Evolutionary conservation across 2,797 vertebrate genomes (phyloP).

Genomic region (Sebastes iracundus): DNA sequence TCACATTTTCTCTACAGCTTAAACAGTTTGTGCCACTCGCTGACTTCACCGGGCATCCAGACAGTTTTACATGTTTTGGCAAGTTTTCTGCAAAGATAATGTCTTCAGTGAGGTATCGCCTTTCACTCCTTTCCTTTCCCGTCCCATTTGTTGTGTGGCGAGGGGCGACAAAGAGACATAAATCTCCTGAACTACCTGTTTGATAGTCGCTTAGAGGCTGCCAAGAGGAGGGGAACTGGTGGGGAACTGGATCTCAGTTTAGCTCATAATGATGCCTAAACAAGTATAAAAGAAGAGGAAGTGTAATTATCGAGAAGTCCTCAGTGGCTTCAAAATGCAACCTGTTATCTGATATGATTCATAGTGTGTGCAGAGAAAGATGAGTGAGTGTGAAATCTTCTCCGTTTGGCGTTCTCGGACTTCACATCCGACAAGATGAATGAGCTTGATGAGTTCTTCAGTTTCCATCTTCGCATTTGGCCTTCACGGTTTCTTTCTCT

Average conservation of each 20-base stretch:
- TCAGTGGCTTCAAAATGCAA: slow-evolving; percentile 40
- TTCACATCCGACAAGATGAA: slow-evolving; percentile 78
- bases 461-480: slow-evolving; percentile 76
- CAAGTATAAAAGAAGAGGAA: not conserved
- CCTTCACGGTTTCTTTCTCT: slow-evolving; percentile 65
- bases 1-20: not conserved
- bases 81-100: slow-evolving; percentile 47
- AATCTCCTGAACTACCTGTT: slow-evolving; percentile 74
- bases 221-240: slow-evolving; percentile 12
- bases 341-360: slow-evolving; percentile 74
- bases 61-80: slow-evolving; percentile 53
- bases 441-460: slow-evolving; percentile 80
- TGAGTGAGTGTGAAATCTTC: slow-evolving; percentile 69
- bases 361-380: slow-evolving; percentile 64
- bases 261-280: slow-evolving; percentile 29
- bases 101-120: slow-evolving; percentile 54
- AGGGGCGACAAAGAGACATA: slow-evolving; percentile 60
- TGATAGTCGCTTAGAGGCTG: slow-evolving; percentile 59
- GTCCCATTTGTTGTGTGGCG: slow-evolving; percentile 39
- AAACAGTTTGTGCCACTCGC: not conserved
- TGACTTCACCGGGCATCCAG: slow-evolving; percentile 11
- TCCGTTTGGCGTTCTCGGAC: slow-evolving; percentile 58
- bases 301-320: slow-evolving; percentile 26
- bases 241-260: slow-evolving; percentile 4
- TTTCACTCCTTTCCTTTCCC: slow-evolving; percentile 56